Base-by-base conservation (phyloP, 2,888 invertebrate genomes). In the Pristionchus maxplancki region DNA sequence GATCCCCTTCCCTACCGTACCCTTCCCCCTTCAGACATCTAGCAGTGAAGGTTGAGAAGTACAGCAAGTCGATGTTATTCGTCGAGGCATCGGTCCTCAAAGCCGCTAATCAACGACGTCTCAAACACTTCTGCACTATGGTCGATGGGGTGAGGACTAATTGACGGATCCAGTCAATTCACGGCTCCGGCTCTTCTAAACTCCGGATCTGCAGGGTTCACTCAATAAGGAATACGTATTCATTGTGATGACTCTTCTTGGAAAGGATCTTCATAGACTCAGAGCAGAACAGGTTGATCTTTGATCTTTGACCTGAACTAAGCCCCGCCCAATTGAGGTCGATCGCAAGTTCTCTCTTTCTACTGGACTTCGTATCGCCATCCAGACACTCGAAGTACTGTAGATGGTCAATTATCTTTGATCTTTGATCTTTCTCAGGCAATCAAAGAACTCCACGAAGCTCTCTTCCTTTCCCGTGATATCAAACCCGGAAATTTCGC, bases 181-280 rank as follows among this genome's bases (percentile, higher is more conserved):
- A 53, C 50, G 58, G 44, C n/a, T n/a, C n/a, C n/a, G n/a, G n/a
- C n/a, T n/a, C n/a, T n/a, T n/a, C n/a, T n/a, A n/a, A n/a, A n/a
- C 62, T 8, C 8, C 34, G 62, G 34, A 28, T 40, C 31, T 53
- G 40, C 74, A 88, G 88, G 88, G 88, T 48, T 82, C 88, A 40
- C 53, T 81, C 24, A 88, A 67, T 64, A 64, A 81, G 87, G 91
- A 93, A 71, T 93, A 90, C 90, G 90, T 91, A 86, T 93, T 91
- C 90, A 90, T 93, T 89, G 91, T 92, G 44, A 90, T 92, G 89
- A 89, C 90, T 20, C 88, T 93, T 6, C 90, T 93, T 4, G 92
- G 91, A 44, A 90, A 89, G 34, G 93, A 93, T 82, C 86, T 93
- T 20, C 90, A 91, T 78, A 89, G 90, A 83, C 90, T 92, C 13